Percentiles rank a stretch among this genome's conserved stretches.
phyloP scores from a whole-genome alignment of 2,113 vertebrate genomes.

The Gobiocypris rarus region DNA sequence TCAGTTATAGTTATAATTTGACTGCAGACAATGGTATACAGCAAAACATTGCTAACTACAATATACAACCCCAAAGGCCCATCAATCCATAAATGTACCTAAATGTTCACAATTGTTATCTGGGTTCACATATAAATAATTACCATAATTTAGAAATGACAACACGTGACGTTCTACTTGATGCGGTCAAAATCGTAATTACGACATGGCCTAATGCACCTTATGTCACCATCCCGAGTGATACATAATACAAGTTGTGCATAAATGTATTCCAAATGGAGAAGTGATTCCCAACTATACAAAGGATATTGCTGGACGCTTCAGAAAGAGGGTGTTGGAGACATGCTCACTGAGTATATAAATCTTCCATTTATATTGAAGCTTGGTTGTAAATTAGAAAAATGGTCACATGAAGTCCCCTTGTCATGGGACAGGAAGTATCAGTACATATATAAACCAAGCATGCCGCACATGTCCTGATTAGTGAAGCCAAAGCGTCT shows the following conservation, averaged over 20 bases:
- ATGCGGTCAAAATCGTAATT: too few species aligned
- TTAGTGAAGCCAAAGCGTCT: too few species aligned
- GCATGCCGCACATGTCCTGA: too few species aligned
- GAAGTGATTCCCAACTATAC: background rate
- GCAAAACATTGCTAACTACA: background rate
- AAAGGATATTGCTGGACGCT: background rate
- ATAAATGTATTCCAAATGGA: background rate
- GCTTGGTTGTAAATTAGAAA: background rate
- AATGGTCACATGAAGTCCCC: background rate
- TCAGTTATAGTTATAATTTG: background rate
- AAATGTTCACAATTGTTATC: background rate
- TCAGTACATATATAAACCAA: background rate
- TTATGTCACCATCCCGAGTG: background rate
- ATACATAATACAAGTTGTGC: background rate
- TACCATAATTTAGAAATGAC: too few species aligned
- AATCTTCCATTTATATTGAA: background rate
- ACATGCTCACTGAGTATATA: background rate
- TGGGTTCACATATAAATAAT: background rate
- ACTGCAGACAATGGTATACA: too few species aligned
- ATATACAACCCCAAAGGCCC: background rate
- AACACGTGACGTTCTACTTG: too few species aligned
- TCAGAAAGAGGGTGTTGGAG: background rate
- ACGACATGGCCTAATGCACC: too few species aligned
- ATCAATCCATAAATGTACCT: background rate
- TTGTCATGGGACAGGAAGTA: slow-evolving; percentile 7